phyloP scores from a whole-genome alignment of 2,888 invertebrate species.

The Deilephila elpenor region DNA sequence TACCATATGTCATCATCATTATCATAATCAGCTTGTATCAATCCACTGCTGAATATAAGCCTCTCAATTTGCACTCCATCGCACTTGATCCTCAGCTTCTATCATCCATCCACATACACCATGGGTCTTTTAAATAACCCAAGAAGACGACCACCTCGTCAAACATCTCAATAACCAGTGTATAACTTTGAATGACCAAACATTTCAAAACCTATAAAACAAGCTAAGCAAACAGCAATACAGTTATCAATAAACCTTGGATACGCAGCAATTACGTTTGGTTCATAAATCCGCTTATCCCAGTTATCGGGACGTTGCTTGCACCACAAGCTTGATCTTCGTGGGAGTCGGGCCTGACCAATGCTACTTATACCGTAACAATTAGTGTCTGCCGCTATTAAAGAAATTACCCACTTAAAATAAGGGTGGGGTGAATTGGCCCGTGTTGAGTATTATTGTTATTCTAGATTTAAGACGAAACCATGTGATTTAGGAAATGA shows the following conservation, averaged over 20 bases:
- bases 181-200: not conserved
- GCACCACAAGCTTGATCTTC: slow-evolving; percentile 44
- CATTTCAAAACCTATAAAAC: not conserved
- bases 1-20: too few species aligned
- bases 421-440: slow-evolving; percentile 27
- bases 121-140: too few species aligned
- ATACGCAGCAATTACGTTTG: slow-evolving; percentile 4
- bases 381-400: slow-evolving; percentile 41
- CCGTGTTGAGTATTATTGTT: too few species aligned
- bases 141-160: too few species aligned
- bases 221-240: not conserved
- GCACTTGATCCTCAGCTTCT: too few species aligned
- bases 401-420: slow-evolving; percentile 48
- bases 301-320: slow-evolving; percentile 39
- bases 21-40: too few species aligned
- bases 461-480: too few species aligned
- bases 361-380: slow-evolving; percentile 36
- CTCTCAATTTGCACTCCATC: too few species aligned
- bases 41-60: too few species aligned
- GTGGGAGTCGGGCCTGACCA: slow-evolving; percentile 54
- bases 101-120: too few species aligned
- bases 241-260: slow-evolving; percentile 1
- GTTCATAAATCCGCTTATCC: slow-evolving; percentile 26
- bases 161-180: not conserved
- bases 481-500: too few species aligned